Conservation (phyloP, 2,113 vertebrate genomes). For the Caretta caretta region DNA sequence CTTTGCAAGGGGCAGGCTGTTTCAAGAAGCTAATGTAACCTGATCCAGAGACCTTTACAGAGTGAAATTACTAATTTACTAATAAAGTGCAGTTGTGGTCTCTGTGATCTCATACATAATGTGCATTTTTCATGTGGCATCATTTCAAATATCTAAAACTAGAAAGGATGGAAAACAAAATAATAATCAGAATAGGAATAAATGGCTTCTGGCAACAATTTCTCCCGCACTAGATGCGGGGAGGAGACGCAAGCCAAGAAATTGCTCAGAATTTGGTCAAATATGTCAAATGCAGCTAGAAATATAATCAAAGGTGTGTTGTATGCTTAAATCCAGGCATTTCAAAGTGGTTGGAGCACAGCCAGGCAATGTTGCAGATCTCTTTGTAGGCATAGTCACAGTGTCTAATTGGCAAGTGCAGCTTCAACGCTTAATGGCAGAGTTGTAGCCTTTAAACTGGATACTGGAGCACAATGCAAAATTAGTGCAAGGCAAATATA, state of each 20-base stretch:
- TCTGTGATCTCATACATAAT: constrained; percentile 53
- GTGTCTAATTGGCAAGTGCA: constrained; percentile 31
- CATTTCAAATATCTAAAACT: constrained; percentile 72
- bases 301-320: background rate
- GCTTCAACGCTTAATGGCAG: background rate
- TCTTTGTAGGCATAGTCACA: background rate
- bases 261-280: constrained; percentile 52
- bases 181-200: constrained; percentile 66
- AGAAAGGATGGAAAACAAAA: constrained; percentile 67
- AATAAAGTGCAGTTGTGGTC: background rate
- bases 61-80: background rate
- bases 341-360: background rate
- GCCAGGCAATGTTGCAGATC: background rate
- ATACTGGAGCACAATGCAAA: background rate
- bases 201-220: constrained; percentile 36
- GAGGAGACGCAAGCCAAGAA: constrained; percentile 55
- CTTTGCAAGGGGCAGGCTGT: background rate
- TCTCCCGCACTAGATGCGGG: constrained; percentile 54
- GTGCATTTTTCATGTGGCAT: constrained; percentile 71
- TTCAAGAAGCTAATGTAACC: constrained; percentile 27
- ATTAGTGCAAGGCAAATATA: background rate
- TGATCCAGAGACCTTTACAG: background rate
- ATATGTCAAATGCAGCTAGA: background rate
- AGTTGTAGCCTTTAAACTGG: background rate
- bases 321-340: background rate